These are phyloP conservation scores for Octodonta nipae DNA, from an alignment of 2,888 invertebrate genomes.

Conservation along the genomic window DNA sequence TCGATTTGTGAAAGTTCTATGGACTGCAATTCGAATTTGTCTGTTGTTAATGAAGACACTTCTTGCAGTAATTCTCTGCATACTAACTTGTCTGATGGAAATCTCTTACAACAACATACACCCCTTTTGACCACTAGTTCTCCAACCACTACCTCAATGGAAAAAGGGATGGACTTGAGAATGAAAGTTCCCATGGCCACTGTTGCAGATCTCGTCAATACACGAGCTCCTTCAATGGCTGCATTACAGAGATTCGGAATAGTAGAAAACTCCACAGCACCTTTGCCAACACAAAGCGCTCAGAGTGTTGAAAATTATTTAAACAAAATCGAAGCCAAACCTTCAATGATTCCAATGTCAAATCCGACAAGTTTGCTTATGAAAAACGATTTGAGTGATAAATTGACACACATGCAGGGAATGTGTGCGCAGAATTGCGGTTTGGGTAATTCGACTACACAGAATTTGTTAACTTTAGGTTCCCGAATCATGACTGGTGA, in stretches of 20 bases:
- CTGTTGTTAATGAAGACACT: conserved; percentile 22
- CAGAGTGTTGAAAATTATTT: conserved; percentile 47
- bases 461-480: conserved; percentile 11
- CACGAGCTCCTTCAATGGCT: conserved; percentile 44
- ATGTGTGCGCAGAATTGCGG: conserved; percentile 13
- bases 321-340: conserved; percentile 38
- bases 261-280: conserved; percentile 33
- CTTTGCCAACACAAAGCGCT: conserved; percentile 43
- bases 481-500: conserved; percentile 11
- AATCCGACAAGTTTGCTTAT: conserved; percentile 13
- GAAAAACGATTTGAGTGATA: conserved; percentile 15
- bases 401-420: conserved; percentile 12
- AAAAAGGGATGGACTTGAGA: conserved; percentile 51
- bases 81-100: too few relatives aligned
- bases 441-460: conserved; percentile 12
- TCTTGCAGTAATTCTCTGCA: conserved; percentile 20
- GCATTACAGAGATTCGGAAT: conserved; percentile 39
- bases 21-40: conserved; percentile 23
- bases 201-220: conserved; percentile 36
- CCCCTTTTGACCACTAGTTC: conserved; percentile 3
- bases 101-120: too few relatives aligned
- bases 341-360: conserved; percentile 11
- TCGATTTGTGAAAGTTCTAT: conserved; percentile 29
- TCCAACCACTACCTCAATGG: conserved; percentile 22
- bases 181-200: conserved; percentile 49